phyloP scores from a whole-genome alignment of 2,113 vertebrate genomes.

The Columba janthina region DNA sequence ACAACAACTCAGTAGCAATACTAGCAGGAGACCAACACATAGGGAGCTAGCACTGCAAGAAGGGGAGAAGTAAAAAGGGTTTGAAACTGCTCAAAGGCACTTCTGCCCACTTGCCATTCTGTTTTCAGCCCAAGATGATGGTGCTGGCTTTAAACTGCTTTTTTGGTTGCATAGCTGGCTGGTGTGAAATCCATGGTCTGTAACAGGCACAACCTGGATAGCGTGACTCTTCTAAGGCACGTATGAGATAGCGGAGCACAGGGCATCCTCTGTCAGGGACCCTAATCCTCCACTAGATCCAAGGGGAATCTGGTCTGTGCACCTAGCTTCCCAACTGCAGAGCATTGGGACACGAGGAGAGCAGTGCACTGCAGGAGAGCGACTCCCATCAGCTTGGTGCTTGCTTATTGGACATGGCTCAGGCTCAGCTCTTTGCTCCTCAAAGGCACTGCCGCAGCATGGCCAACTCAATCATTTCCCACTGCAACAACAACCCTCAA shows the following conservation, averaged over 20 bases:
- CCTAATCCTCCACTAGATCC: slow-evolving; percentile 55
- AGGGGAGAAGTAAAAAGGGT: slow-evolving; percentile 47
- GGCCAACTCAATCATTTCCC: not conserved
- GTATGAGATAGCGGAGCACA: slow-evolving; percentile 13
- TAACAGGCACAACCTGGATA: slow-evolving; percentile 72
- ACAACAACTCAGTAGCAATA: slow-evolving; percentile 68
- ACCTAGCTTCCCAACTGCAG: slow-evolving; percentile 60
- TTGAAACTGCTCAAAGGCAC: slow-evolving; percentile 65
- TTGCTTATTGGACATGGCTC: slow-evolving; percentile 29
- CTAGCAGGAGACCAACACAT: slow-evolving; percentile 62
- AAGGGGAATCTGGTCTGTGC: slow-evolving; percentile 65
- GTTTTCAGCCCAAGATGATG: slow-evolving; percentile 7
- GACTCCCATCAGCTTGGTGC: slow-evolving; percentile 23
- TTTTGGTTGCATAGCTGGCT: slow-evolving; percentile 70
- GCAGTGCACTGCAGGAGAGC: slow-evolving; percentile 54
- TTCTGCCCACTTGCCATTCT: slow-evolving; percentile 51
- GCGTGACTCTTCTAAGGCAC: slow-evolving; percentile 78
- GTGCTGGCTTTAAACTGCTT: slow-evolving; percentile 70
- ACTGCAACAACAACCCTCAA: not conserved
- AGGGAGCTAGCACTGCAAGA: slow-evolving; percentile 56
- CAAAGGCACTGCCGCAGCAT: slow-evolving; percentile 9
- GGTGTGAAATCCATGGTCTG: slow-evolving; percentile 64
- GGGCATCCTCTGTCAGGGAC: slow-evolving; percentile 23
- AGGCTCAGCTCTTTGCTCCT: slow-evolving; percentile 16
- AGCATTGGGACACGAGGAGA: slow-evolving; percentile 54